Percentiles rank a stretch among this genome's conserved stretches.
Conservation (phyloP, 2,113 vertebrate genomes). For the Hiodon tergisus region DNA sequence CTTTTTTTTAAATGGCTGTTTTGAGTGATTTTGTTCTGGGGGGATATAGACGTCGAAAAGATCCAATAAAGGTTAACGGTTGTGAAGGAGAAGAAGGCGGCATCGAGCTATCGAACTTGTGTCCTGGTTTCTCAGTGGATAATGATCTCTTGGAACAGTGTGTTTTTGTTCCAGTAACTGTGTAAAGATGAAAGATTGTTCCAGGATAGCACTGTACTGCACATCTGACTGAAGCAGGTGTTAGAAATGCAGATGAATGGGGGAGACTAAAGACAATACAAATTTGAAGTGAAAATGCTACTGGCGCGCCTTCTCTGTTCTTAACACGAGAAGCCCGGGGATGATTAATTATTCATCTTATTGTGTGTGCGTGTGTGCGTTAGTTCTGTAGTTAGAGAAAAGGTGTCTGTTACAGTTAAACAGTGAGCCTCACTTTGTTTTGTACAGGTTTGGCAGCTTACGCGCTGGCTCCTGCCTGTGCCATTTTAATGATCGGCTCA, state of each 20-base stretch:
- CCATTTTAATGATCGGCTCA: slow-evolving; percentile 71
- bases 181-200: slow-evolving; percentile 81
- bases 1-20: slow-evolving; percentile 28
- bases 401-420: slow-evolving; percentile 72
- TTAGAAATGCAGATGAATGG: slow-evolving; percentile 96
- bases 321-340: slow-evolving; percentile 76
- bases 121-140: slow-evolving; percentile 66
- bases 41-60: slow-evolving; percentile 47
- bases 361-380: slow-evolving; percentile 68
- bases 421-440: slow-evolving; percentile 56
- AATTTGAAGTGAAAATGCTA: slow-evolving; percentile 97
- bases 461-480: slow-evolving; percentile 57
- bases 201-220: slow-evolving; percentile 67
- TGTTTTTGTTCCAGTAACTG: slow-evolving; percentile 65
- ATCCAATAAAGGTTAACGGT: slow-evolving; percentile 59
- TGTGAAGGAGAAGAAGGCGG: slow-evolving; percentile 34
- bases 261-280: slow-evolving; percentile 95
- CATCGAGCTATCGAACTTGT: slow-evolving; percentile 57
- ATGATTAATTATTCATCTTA: slow-evolving; percentile 88
- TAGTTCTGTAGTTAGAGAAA: slow-evolving; percentile 67
- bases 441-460: slow-evolving; percentile 52
- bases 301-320: slow-evolving; percentile 74
- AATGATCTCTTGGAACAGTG: slow-evolving; percentile 73
- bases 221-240: slow-evolving; percentile 86
- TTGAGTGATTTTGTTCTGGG: slow-evolving; percentile 33